Conservation (phyloP, 2,797 vertebrate genomes). For the Mormyrus proboscirostris region DNA sequence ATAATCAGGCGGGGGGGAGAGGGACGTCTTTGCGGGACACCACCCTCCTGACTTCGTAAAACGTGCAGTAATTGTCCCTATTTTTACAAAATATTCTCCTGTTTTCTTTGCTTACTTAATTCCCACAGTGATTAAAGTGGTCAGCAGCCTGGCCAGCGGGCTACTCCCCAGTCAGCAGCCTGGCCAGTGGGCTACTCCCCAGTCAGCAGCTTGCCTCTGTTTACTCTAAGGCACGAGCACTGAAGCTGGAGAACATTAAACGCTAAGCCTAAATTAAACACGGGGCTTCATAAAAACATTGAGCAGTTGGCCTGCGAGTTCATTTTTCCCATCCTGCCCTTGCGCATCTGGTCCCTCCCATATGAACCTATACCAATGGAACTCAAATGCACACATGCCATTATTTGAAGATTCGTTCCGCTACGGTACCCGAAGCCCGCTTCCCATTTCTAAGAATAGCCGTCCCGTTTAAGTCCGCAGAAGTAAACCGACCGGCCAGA, state of each 20-base stretch:
- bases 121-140: constrained; percentile 39
- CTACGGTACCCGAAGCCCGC: not conserved
- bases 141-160: constrained; percentile 45
- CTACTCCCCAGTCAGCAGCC: constrained; percentile 50
- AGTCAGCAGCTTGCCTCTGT: constrained; percentile 57
- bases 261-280: constrained; percentile 45
- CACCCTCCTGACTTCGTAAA: not conserved
- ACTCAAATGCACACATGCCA: not conserved
- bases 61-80: constrained; percentile 36
- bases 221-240: constrained; percentile 56
- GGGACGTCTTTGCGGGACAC: not conserved
- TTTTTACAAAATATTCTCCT: constrained; percentile 43
- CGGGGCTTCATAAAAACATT: constrained; percentile 35
- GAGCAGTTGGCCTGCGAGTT: constrained; percentile 31
- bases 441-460: not conserved
- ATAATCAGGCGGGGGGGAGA: not conserved
- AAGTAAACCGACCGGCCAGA: not conserved
- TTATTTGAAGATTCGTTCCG: constrained; percentile 1
- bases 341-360: no score
- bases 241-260: constrained; percentile 49
- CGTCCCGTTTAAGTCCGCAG: not conserved
- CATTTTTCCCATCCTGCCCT: not conserved
- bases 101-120: constrained; percentile 32
- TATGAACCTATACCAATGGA: not conserved
- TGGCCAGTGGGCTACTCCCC: constrained; percentile 54